These are phyloP conservation scores for Macrosoma leucophasiata DNA, from an alignment of 2,888 invertebrate species.

Conservation along the genomic window DNA sequence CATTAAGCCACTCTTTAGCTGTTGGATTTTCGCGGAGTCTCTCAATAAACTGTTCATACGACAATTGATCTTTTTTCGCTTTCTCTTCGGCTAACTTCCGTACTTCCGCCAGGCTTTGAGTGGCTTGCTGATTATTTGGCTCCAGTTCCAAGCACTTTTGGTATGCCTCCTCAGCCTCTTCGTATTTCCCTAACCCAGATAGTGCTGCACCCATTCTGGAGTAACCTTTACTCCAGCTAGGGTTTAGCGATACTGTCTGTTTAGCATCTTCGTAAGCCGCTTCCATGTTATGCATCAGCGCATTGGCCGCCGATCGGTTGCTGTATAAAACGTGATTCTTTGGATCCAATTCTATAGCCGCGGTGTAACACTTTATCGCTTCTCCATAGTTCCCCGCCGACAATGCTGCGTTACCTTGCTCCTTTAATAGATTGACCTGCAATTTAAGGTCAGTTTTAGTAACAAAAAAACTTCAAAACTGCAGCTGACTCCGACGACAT, in stretches of 20 bases:
- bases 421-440: constrained; percentile 88
- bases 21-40: constrained; percentile 81
- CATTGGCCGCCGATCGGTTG: constrained; percentile 93
- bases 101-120: constrained; percentile 80
- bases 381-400: constrained; percentile 85
- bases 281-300: constrained; percentile 84
- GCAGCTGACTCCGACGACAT: constrained; percentile 41
- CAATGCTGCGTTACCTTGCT: constrained; percentile 90
- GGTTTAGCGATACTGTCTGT: constrained; percentile 85
- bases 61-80: constrained; percentile 32
- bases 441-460: constrained; percentile 34
- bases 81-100: constrained; percentile 44
- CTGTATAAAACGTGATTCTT: constrained; percentile 93
- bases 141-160: constrained; percentile 81
- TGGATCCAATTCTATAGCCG: constrained; percentile 86
- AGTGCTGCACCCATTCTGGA: constrained; percentile 92
- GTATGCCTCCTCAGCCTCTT: constrained; percentile 87
- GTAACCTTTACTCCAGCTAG: constrained; percentile 92
- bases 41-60: constrained; percentile 61
- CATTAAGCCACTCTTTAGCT: constrained; percentile 81
- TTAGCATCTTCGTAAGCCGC: constrained; percentile 90
- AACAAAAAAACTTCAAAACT: constrained; percentile 4
- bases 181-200: constrained; percentile 81
- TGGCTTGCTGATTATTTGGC: constrained; percentile 82
- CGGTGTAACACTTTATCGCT: constrained; percentile 86